Conservation (phyloP, 2,888 invertebrate genomes). For the Endotricha flammealis region DNA sequence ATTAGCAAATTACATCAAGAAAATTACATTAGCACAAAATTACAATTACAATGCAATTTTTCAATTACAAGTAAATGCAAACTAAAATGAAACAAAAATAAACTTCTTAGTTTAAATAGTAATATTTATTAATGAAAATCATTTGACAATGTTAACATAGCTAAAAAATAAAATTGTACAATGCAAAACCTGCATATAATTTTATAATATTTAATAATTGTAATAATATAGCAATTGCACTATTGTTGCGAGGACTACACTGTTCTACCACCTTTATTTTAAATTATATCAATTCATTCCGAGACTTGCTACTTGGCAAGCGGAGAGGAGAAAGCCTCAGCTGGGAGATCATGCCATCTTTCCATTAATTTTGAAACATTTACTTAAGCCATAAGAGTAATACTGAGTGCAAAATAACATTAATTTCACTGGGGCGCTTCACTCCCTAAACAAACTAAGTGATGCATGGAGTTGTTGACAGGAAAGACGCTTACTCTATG, state of each 20-base stretch:
- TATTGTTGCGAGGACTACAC: constrained; percentile 76
- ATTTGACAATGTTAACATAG: constrained; percentile 68
- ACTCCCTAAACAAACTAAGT: constrained; percentile 37
- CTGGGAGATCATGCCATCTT: constrained; percentile 57
- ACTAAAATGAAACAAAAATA: constrained; percentile 63
- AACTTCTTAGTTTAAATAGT: constrained; percentile 66
- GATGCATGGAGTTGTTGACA: constrained; percentile 51
- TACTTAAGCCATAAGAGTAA: constrained; percentile 61
- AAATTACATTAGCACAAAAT: constrained; percentile 32
- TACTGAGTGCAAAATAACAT: constrained; percentile 69
- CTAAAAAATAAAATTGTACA: constrained; percentile 76
- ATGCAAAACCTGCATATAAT: constrained; percentile 73
- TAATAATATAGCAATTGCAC: constrained; percentile 70
- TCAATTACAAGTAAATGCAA: constrained; percentile 45
- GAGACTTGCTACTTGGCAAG: constrained; percentile 46
- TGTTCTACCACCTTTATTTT: constrained; percentile 56
- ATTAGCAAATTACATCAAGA: constrained; percentile 36
- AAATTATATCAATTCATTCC: constrained; percentile 53
- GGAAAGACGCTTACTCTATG: constrained; percentile 40
- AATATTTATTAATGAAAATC: constrained; percentile 72
- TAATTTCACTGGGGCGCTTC: constrained; percentile 64
- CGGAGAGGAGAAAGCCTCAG: constrained; percentile 57
- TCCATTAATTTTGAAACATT: constrained; percentile 54
- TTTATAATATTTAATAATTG: constrained; percentile 58
- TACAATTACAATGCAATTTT: constrained; percentile 30